Conservation (phyloP, 2,113 vertebrate species). For the Alectura lathami region DNA sequence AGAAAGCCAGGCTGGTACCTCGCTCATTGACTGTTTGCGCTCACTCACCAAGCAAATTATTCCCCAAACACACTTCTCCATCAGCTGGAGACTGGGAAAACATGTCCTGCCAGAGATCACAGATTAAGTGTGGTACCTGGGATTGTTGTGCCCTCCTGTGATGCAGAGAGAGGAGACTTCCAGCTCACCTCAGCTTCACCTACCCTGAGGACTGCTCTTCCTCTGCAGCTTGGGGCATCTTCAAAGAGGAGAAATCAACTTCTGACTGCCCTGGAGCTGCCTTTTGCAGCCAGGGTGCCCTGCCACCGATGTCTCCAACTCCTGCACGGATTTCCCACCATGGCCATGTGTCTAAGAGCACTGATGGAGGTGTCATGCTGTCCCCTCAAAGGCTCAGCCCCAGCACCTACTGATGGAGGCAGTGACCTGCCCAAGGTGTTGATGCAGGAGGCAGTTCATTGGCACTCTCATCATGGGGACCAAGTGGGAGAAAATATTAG, state of each 20-base stretch:
- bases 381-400: neutral
- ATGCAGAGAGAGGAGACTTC: neutral
- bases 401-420: neutral
- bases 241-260: neutral
- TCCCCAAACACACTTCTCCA: neutral
- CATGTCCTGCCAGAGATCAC: neutral
- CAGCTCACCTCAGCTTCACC: neutral
- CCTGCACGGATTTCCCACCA: neutral
- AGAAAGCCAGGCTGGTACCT: slow-evolving; percentile 15
- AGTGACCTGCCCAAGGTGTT: accelerated
- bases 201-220: neutral
- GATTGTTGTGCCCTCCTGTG: accelerated
- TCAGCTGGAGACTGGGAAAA: neutral
- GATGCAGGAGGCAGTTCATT: neutral
- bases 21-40: neutral
- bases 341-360: neutral
- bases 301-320: accelerated
- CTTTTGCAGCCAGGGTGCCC: neutral
- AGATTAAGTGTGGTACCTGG: neutral
- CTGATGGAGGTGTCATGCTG: neutral
- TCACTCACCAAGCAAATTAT: neutral
- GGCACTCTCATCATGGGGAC: neutral
- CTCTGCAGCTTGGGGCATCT: neutral
- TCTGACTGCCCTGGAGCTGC: neutral
- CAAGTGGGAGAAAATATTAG: neutral